Base-by-base conservation (phyloP, 2,888 invertebrate species). In the Melipona beecheii region DNA sequence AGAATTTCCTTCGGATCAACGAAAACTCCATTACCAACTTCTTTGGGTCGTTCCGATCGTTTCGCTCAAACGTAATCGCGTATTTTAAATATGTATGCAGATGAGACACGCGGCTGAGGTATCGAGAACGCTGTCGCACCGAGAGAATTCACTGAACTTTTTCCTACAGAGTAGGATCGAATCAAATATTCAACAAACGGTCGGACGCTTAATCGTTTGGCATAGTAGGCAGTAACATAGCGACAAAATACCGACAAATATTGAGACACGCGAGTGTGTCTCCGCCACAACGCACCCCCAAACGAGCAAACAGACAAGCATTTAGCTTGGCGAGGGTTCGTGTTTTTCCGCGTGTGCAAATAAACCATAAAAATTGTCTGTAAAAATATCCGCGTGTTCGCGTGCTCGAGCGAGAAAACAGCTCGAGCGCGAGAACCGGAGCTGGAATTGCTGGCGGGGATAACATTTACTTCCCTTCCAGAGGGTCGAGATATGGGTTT, bases 1-100 rank as follows among this genome's bases (percentile, higher is more conserved):
- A 86, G 85, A 50, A 83, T 78, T 80, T 24, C 70, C 15, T 60
- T 2, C 43, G 43, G 62, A 75, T 77, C 62, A 76, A n/a, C 68
- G 56, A 24, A 66, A 84, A 85, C 27, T 86, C 80, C 49, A 75
- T 87, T 83, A 81, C 69, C 52, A 84, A 73, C 62, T 78, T 84
- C 79, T 65, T 60, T 2, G 43, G 58, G 70, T 62, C 24, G 68
- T 71, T 36, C 17, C 36, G 72, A 76, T 82, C 76, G 58, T 60
- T 31, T 58, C 69, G 49, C 17, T n/a, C 43, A 21, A 71, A 43
- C 36, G 43, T n/a, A 15, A 24, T 19, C 24, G 21, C n/a, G 2
- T 31, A 31, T 52, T 60, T 58, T 65, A 43, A 60, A 52, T 24
- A 43, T 9, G 9, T 43, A 43, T 21, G 31, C 50, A 13, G 36